These are phyloP conservation scores for Oryzias sinensis DNA, from an alignment of 2,797 vertebrate genomes.

Conservation along the genomic window DNA sequence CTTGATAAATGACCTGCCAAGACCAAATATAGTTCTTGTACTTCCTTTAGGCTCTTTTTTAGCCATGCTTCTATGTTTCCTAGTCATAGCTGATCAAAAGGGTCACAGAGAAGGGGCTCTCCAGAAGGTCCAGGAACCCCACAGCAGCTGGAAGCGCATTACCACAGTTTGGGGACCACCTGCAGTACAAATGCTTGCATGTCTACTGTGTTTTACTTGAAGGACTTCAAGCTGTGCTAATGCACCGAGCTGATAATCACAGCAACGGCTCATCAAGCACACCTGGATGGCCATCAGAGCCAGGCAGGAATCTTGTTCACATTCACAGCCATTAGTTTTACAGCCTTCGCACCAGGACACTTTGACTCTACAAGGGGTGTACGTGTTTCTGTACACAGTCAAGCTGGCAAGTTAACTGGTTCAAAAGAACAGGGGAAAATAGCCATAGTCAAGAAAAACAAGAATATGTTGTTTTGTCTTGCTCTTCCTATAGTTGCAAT, in stretches of 20 bases:
- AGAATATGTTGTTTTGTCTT: slow-evolving; percentile 42
- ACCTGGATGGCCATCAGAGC: slow-evolving; percentile 71
- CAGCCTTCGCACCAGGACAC: slow-evolving; percentile 53
- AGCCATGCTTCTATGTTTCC: slow-evolving; percentile 26
- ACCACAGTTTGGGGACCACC: slow-evolving; percentile 70
- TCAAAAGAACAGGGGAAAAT: slow-evolving; percentile 42
- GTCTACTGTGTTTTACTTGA: slow-evolving; percentile 70
- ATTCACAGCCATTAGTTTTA: slow-evolving; percentile 75
- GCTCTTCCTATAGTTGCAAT: too few relatives aligned
- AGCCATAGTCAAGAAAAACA: slow-evolving; percentile 41
- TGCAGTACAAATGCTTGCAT: slow-evolving; percentile 64
- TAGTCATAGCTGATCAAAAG: slow-evolving; percentile 35
- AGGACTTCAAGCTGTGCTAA: slow-evolving; percentile 71
- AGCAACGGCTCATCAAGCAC: slow-evolving; percentile 76
- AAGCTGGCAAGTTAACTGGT: slow-evolving; percentile 27
- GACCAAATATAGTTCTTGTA: slow-evolving; percentile 44
- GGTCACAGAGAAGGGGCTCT: slow-evolving; percentile 37
- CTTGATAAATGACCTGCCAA: slow-evolving; percentile 57
- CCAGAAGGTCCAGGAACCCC: slow-evolving; percentile 70
- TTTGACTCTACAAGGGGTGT: slow-evolving; percentile 5
- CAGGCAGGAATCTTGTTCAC: slow-evolving; percentile 65
- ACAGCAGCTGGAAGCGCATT: slow-evolving; percentile 74
- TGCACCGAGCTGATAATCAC: slow-evolving; percentile 74
- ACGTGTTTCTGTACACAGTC: slow-evolving; percentile 16
- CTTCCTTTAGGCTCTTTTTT: slow-evolving; percentile 54